Evolutionary conservation across 2,113 vertebrate species (phyloP), one percentile per base, ranked within the genome.

Genomic region (Cygnus atratus): DNA sequence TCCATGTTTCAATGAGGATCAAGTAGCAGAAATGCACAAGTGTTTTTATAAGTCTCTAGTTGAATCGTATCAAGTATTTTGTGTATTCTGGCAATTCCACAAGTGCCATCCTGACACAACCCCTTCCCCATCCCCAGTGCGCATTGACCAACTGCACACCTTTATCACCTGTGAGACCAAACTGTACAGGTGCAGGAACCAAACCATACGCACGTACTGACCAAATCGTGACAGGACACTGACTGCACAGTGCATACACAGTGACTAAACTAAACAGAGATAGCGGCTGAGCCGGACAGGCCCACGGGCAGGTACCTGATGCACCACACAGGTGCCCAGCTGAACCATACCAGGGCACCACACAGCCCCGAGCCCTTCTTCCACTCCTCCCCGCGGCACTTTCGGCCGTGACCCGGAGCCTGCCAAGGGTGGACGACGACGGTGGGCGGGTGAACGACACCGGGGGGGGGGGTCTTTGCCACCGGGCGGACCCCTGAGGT

Each of bases 231-330:
- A 41, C 50, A 31, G 68, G 25, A 16, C 0, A 0, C 20, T 19
- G 50, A 10, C 33, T 31, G 50, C 0, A 1, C 43, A 35, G 59
- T 8, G 1, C 1, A 15, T 25, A 3, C 16, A 3, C 0, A 10
- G 48, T 3, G 44, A 41, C 37, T 5, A 19, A 58, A 52, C 17
- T 29, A 21, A 9, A 0, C 13, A 7, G 61, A 21, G 14, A 3
- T 3, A 10, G 18, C 6, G 10, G 46, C 46, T 0, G 5, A 55
- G 44, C 19, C 25, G 28, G 5, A 13, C 13, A 3, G 39, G 37
- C 62, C 22, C 62, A 18, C 2, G 2, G 48, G 6, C 25, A 29
- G 57, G n/a, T 6, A 61, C n/a, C 59, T 37, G 59, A 37, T 50
- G 22, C 48, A 11, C 21, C 59, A 25, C 59, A 10, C 59, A 62